Evolutionary conservation across 2,888 invertebrate species (phyloP).

Genomic region (Fragum whitleyi): DNA sequence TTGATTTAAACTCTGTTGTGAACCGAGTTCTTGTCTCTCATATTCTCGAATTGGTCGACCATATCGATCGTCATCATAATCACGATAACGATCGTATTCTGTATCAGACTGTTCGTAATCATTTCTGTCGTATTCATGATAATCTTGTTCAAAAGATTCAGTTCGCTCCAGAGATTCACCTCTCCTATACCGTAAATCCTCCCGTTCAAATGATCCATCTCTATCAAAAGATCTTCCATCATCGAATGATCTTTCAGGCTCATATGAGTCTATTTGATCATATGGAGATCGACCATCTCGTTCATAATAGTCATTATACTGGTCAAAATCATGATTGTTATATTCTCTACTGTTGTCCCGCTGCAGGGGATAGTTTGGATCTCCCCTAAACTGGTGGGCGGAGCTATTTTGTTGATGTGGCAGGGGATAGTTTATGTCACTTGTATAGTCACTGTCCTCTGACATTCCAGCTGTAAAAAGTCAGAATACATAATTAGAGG

Average conservation of each 20-base stretch:
- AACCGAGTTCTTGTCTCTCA: slow-evolving; percentile 52
- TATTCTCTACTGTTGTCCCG: slow-evolving; percentile 87
- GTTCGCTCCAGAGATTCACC: slow-evolving; percentile 57
- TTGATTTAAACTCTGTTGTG: slow-evolving; percentile 60
- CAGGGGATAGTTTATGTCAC: slow-evolving; percentile 95
- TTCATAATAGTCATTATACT: slow-evolving; percentile 67
- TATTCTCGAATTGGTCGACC: slow-evolving; percentile 53
- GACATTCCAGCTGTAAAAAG: slow-evolving; percentile 89
- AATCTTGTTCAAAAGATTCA: slow-evolving; percentile 62
- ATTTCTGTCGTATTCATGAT: slow-evolving; percentile 47
- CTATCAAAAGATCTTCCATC: slow-evolving; percentile 63
- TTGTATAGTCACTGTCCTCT: slow-evolving; percentile 98
- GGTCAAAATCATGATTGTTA: slow-evolving; percentile 62
- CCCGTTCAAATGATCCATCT: slow-evolving; percentile 61
- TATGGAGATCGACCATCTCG: slow-evolving; percentile 59
- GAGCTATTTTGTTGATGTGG: slow-evolving; percentile 93
- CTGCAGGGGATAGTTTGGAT: slow-evolving; percentile 72
- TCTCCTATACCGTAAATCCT: slow-evolving; percentile 84
- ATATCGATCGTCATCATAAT: slow-evolving; percentile 49
- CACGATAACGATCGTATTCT: slow-evolving; percentile 49
- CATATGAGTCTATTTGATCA: slow-evolving; percentile 56
- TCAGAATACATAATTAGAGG: background rate
- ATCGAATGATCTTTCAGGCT: slow-evolving; percentile 56
- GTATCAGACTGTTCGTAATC: slow-evolving; percentile 54
- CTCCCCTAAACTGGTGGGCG: slow-evolving; percentile 90